Base-by-base conservation (phyloP, 2,888 invertebrate genomes). In the Pollenia griseotomentosa region DNA sequence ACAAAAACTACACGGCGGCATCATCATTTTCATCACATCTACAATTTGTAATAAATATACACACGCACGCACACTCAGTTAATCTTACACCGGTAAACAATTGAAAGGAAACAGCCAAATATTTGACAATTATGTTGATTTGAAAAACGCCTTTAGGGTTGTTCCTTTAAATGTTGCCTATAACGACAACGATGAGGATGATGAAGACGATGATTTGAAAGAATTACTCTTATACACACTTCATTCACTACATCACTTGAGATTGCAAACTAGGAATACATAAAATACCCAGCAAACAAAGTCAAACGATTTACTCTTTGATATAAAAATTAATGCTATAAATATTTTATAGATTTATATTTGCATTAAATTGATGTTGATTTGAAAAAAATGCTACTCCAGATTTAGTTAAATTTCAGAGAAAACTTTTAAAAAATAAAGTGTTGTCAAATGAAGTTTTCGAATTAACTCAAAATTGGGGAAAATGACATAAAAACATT, bases 111-210 rank as follows among this genome's bases (percentile, higher is more conserved):
- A 55, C 46, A 82, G 59, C 14, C 73, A 77, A 70, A 71, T 74
- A 73, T 85, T 85, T 85, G 85, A 85, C 85, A 82, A 82, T 85
- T 73, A 85, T 85, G 75, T 82, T 82, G 82, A 85, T 82, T 71
- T 73, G 65, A 48, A 77, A 75, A 66, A 77, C 85, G 85, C 85
- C 85, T 82, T 68, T 53, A 77, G 82, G 85, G 85, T 85, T 82
- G 85, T 85, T 85, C 48, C 66, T 77, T 82, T 55, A 75, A 77
- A 84, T 73, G 51, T 59, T 71, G 70, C 77, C 53, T 61, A 42
- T 19, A 71, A 75, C 71, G 66, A 83, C 71, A 78, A 71, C n/a
- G 48, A 48, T 78, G 83, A 48, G 42, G 71, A 79, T 68, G 61
- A 66, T 66, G 51, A 79, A 7, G 79, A 65, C 61, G 51, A 79